phyloP scores from a whole-genome alignment of 2,113 vertebrate species.

The Aptenodytes patagonicus region DNA sequence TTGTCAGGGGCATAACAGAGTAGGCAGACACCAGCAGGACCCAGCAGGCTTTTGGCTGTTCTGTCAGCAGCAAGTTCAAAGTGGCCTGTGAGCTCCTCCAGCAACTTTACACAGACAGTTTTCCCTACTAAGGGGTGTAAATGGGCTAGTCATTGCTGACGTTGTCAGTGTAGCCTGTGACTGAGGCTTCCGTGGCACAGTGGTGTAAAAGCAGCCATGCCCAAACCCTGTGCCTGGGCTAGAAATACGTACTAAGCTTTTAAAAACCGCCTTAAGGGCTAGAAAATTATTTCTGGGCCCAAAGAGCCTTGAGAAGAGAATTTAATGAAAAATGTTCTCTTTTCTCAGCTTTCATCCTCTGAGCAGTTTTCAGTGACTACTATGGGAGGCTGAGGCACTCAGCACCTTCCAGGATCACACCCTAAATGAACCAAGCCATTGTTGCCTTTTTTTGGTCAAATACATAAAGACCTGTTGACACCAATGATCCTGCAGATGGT shows the following conservation, averaged over 20 bases:
- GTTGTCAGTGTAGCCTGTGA: not conserved
- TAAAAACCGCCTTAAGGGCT: not conserved
- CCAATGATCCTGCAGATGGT: not conserved
- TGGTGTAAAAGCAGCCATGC: not conserved
- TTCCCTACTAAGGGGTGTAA: not conserved
- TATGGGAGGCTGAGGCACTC: not conserved
- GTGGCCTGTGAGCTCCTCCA: not conserved
- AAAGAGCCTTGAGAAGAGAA: not conserved
- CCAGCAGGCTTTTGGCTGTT: not conserved
- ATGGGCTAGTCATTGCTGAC: not conserved
- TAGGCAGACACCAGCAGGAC: not conserved
- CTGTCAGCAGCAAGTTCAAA: not conserved
- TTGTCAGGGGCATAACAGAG: not conserved
- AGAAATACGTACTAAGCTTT: not conserved
- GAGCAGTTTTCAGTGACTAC: not conserved
- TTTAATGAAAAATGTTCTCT: not conserved
- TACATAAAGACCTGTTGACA: not conserved
- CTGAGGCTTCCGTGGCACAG: accelerated
- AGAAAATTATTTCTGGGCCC: not conserved
- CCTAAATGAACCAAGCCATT: not conserved
- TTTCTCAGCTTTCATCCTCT: not conserved
- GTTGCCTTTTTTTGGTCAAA: not conserved
- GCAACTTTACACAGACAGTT: not conserved
- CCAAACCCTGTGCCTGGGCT: not conserved
- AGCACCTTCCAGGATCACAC: not conserved